Conservation (phyloP, 2,797 vertebrate genomes). For the Sebastolobus alascanus region DNA sequence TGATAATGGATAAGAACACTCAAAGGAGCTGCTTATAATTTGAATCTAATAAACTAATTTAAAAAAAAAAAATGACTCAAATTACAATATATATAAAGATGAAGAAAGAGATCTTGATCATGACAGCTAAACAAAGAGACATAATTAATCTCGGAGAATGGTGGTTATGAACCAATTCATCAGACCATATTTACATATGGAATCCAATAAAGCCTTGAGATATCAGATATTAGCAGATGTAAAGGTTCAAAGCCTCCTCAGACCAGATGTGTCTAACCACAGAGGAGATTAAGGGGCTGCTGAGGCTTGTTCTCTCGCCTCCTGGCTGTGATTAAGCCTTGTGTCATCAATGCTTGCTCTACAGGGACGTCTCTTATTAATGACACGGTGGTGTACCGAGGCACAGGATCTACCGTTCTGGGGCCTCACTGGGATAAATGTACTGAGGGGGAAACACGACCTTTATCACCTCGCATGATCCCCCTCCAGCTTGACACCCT, state of each 20-base stretch:
- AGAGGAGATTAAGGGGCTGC: conserved; percentile 69
- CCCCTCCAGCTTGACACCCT: conserved; percentile 60
- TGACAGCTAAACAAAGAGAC: conserved; percentile 59
- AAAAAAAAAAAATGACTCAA: conserved; percentile 3
- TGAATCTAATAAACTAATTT: conserved; percentile 37
- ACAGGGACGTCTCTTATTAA: conserved; percentile 74
- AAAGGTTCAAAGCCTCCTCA: conserved; percentile 76
- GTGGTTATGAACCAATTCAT: conserved; percentile 77
- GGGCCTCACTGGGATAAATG: conserved; percentile 58
- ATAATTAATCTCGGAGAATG: conserved; percentile 59
- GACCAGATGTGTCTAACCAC: conserved; percentile 77
- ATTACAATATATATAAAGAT: conserved; percentile 35
- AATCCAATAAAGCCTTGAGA: conserved; percentile 76
- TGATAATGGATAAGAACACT: conserved; percentile 14
- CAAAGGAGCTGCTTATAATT: conserved; percentile 17
- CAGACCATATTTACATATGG: conserved; percentile 73
- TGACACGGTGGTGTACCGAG: conserved; percentile 48
- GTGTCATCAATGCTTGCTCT: conserved; percentile 65
- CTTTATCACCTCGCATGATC: conserved; percentile 68
- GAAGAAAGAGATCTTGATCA: conserved; percentile 38
- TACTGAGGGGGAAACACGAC: conserved; percentile 49
- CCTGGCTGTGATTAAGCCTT: conserved; percentile 77
- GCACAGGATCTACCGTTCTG: conserved; percentile 64
- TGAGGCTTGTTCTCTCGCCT: conserved; percentile 70
- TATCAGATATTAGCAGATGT: conserved; percentile 71